phyloP scores from a whole-genome alignment of 2,797 vertebrate species.

The Scolopax rusticola region DNA sequence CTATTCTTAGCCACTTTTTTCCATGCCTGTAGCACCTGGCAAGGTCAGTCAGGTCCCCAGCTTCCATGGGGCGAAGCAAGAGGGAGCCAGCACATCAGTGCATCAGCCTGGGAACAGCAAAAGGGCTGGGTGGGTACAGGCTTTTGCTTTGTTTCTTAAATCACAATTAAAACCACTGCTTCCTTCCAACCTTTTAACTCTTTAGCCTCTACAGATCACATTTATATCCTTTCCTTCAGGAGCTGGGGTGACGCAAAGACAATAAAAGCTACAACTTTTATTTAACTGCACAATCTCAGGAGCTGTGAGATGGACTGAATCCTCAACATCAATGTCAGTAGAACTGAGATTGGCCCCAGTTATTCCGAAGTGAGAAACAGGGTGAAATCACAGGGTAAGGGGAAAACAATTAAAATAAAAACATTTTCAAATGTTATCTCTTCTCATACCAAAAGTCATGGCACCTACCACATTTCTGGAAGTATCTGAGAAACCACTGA shows the following conservation, averaged over 20 bases:
- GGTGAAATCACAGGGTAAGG: neutral
- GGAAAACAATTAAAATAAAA: neutral
- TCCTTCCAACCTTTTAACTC: neutral
- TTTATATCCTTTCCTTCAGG: neutral
- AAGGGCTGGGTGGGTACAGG: neutral
- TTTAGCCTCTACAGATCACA: neutral
- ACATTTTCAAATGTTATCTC: neutral
- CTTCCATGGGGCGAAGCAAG: neutral
- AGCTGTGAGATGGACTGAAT: neutral
- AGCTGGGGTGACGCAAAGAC: neutral
- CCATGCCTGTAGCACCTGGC: neutral
- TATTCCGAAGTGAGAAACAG: neutral
- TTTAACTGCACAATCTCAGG: neutral
- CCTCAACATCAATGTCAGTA: fast-evolving
- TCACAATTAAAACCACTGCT: neutral
- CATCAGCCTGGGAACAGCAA: neutral
- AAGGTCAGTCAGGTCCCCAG: neutral
- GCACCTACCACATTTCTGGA: neutral
- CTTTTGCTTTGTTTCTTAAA: neutral
- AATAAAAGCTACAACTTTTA: neutral
- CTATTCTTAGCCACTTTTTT: neutral
- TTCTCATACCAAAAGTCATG: neutral
- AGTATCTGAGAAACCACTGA: neutral
- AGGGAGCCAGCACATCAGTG: neutral
- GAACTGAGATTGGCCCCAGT: fast-evolving